Conservation (phyloP, 2,888 invertebrate genomes). For the Rotaria magnacalcarata region DNA sequence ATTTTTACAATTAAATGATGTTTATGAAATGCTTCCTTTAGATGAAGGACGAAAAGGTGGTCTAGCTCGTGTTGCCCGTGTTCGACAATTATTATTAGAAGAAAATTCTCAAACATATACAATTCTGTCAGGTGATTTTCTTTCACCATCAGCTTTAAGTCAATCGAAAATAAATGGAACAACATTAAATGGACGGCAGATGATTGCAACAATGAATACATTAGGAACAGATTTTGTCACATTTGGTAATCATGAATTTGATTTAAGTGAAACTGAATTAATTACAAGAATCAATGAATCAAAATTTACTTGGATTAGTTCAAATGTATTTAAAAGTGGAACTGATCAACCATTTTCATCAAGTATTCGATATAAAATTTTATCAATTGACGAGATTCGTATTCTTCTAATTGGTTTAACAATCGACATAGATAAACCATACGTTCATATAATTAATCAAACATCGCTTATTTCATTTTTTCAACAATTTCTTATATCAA, state of each 20-base stretch:
- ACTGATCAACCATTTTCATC: not conserved
- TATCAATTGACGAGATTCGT: not conserved
- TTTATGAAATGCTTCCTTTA: constrained; percentile 22
- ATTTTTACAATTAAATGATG: constrained; percentile 25
- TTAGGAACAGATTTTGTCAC: not conserved
- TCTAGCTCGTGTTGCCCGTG: constrained; percentile 23
- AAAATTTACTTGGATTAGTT: constrained; percentile 12
- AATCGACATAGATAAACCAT: not conserved
- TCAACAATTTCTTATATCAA: not conserved
- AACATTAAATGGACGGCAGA: constrained; percentile 9
- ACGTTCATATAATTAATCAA: not conserved
- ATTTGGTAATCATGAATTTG: constrained; percentile 36
- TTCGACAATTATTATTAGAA: constrained; percentile 5
- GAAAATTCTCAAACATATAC: constrained; percentile 10
- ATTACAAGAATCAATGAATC: not conserved
- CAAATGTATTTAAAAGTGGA: not conserved
- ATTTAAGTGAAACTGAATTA: not conserved
- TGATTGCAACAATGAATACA: not conserved
- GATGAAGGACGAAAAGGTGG: constrained; percentile 26
- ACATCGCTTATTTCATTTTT: not conserved
- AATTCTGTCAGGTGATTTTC: not conserved
- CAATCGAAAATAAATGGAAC: constrained; percentile 4
- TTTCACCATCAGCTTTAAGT: constrained; percentile 25
- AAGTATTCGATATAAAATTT: not conserved
- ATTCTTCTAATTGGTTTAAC: not conserved